A percentile compares a stretch with the other conserved stretches of the same genome.
phyloP scores from a whole-genome alignment of 2,113 vertebrate genomes.

The Psettodes erumei region DNA sequence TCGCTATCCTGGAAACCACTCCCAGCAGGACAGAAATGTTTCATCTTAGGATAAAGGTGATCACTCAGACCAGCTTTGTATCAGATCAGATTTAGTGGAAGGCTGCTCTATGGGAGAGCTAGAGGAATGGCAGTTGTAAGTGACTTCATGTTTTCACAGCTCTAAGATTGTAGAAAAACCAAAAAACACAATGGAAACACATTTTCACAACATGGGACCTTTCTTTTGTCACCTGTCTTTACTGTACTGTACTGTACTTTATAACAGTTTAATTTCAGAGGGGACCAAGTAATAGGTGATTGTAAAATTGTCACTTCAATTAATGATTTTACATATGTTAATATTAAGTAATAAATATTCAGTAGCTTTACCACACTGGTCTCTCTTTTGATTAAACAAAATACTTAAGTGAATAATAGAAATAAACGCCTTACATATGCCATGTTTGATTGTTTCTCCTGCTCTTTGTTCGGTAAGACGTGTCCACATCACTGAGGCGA shows the following conservation, averaged over 20 bases:
- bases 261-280: too few relatives aligned
- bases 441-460: neutral
- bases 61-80: too few relatives aligned
- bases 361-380: neutral
- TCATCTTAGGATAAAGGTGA: too few relatives aligned
- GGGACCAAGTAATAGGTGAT: neutral
- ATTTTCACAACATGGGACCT: too few relatives aligned
- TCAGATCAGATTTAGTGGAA: too few relatives aligned
- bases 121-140: neutral
- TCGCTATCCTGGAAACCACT: too few relatives aligned
- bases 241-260: too few relatives aligned
- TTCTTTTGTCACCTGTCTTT: too few relatives aligned
- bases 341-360: neutral
- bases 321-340: neutral
- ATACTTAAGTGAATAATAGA: neutral
- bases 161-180: neutral
- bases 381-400: neutral
- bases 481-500: slow-evolving; percentile 98
- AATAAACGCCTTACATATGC: neutral
- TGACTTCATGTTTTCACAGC: neutral
- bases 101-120: neutral
- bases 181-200: neutral
- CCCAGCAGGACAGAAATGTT: too few relatives aligned
- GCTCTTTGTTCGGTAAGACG: slow-evolving; percentile 80
- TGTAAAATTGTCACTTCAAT: slow-evolving; percentile 1